Percentiles rank a stretch among this genome's conserved stretches.
Evolutionary conservation across 2,888 invertebrate species (phyloP).

Genomic region (Drosophila pseudotalamancana): DNA sequence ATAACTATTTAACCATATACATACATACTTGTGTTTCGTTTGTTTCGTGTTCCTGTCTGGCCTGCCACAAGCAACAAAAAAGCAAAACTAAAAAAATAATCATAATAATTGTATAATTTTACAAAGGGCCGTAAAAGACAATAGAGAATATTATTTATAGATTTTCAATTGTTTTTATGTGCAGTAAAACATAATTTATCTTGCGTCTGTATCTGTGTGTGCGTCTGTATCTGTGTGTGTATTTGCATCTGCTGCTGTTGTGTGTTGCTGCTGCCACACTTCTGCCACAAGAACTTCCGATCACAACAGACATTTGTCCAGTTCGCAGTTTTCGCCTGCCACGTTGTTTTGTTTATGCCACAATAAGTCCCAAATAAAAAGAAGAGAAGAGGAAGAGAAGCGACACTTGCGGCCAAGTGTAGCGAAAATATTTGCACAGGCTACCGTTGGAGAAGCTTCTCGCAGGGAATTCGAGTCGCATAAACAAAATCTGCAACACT

Average conservation of each 20-base stretch:
- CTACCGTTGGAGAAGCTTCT: constrained; percentile 55
- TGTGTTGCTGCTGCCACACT: constrained; percentile 27
- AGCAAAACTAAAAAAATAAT: neutral
- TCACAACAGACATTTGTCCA: constrained; percentile 22
- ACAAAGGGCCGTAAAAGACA: constrained; percentile 48
- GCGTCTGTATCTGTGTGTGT: constrained; percentile 3
- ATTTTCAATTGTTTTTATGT: constrained; percentile 30
- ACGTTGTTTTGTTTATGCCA: constrained; percentile 51
- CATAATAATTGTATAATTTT: constrained; percentile 24
- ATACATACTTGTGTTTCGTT: neutral
- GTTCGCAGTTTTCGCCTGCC: constrained; percentile 32
- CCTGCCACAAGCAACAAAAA: constrained; percentile 2
- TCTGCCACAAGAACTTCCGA: constrained; percentile 34
- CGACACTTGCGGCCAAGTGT: constrained; percentile 23
- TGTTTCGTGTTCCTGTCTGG: constrained; percentile 9
- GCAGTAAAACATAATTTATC: neutral
- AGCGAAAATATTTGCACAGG: constrained; percentile 65
- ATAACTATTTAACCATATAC: neutral
- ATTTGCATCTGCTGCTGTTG: neutral
- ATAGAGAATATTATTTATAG: constrained; percentile 21
- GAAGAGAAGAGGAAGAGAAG: neutral
- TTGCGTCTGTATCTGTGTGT: constrained; percentile 12
- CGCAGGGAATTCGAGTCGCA: constrained; percentile 37
- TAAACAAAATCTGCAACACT: constrained; percentile 57
- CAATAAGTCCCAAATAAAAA: constrained; percentile 12